Evolutionary conservation across 1,140 invertebrate species (phyloP).

Genomic region (Drosophila melanogaster): Release_6_plus_ISO1_MT NT_037436.4:9939501-9940000

Average conservation of each 20-base stretch:
- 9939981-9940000: slow-evolving; percentile 60
- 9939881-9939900: slow-evolving; percentile 61
- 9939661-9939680: slow-evolving; percentile 64
- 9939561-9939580: slow-evolving; percentile 30
- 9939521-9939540: slow-evolving; percentile 61
- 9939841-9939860: slow-evolving; percentile 39
- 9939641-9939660: slow-evolving; percentile 57
- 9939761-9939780: slow-evolving; percentile 6
- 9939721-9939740: slow-evolving; percentile 28
- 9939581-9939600: slow-evolving; percentile 45
- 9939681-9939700: slow-evolving; percentile 56
- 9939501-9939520: slow-evolving; percentile 46
- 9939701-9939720: slow-evolving; percentile 13
- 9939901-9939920: slow-evolving; percentile 55
- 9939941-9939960: slow-evolving; percentile 53
- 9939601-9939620: slow-evolving; percentile 60
- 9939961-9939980: slow-evolving; percentile 57
- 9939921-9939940: slow-evolving; percentile 67
- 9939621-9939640: slow-evolving; percentile 74
- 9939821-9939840: slow-evolving; percentile 48
- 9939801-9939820: slow-evolving; percentile 46
- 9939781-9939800: neutral
- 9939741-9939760: slow-evolving; percentile 19
- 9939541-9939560: too few species aligned
- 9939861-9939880: slow-evolving; percentile 64